Conservation (phyloP, 2,797 vertebrate genomes). For the Harpagifer antarcticus region DNA sequence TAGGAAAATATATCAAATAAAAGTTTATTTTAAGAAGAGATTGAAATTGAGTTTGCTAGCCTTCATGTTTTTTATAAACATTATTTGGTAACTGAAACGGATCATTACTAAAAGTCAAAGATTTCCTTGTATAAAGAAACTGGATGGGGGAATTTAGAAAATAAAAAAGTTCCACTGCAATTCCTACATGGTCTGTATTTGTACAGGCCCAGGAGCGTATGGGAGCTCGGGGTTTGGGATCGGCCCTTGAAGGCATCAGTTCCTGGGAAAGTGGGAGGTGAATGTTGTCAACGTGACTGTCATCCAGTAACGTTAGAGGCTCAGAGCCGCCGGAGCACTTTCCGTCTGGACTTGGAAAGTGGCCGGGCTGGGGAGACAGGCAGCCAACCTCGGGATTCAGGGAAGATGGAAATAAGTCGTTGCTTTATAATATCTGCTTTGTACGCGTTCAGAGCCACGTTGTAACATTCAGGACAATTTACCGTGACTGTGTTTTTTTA, state of each 20-base stretch:
- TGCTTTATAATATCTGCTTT: constrained; percentile 17
- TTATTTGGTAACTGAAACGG: neutral
- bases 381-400: constrained; percentile 36
- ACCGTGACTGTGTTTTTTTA: constrained; percentile 33
- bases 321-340: constrained; percentile 45
- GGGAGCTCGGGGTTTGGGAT: constrained; percentile 3
- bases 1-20: too few species aligned
- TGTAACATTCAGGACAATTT: constrained; percentile 53
- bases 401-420: constrained; percentile 66
- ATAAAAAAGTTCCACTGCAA: neutral
- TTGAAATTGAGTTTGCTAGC: too few species aligned
- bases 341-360: constrained; percentile 63
- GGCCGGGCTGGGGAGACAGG: constrained; percentile 58
- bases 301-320: constrained; percentile 60
- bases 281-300: constrained; percentile 84
- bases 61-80: too few species aligned
- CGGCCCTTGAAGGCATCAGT: constrained; percentile 65
- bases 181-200: neutral
- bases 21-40: too few species aligned
- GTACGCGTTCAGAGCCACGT: constrained; percentile 15
- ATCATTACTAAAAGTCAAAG: neutral
- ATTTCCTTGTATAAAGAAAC: neutral
- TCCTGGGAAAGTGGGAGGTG: constrained; percentile 82
- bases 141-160: neutral
- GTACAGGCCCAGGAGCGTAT: fast-evolving